phyloP scores from a whole-genome alignment of 2,113 vertebrate species.

The Amblyornis subalaris region DNA sequence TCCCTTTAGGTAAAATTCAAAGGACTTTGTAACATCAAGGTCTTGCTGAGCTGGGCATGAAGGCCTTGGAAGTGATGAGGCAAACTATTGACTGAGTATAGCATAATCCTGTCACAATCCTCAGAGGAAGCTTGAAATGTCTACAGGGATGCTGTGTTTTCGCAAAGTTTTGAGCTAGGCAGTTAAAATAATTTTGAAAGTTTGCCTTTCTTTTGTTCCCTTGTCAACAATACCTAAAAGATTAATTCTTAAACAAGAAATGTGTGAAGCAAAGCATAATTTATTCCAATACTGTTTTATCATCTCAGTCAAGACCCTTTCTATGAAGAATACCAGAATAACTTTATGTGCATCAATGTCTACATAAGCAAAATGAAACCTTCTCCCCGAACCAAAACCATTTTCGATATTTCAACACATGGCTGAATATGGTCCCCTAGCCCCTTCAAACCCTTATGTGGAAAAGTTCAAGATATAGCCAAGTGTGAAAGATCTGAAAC shows the following conservation, averaged over 20 bases:
- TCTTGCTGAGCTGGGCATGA: not conserved
- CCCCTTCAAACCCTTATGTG: not conserved
- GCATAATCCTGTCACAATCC: not conserved
- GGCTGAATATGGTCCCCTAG: not conserved
- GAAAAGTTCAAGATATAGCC: not conserved
- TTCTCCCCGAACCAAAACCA: not conserved
- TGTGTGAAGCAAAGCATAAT: not conserved
- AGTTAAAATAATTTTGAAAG: not conserved
- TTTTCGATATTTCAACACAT: not conserved
- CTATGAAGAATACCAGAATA: not conserved
- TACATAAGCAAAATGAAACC: not conserved
- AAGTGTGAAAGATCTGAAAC: not conserved
- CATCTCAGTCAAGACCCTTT: not conserved
- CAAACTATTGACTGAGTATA: not conserved
- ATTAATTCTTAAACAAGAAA: not conserved
- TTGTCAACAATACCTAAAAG: not conserved
- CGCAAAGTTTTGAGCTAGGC: not conserved
- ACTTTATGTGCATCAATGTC: not conserved
- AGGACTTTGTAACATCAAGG: slow-evolving; percentile 39
- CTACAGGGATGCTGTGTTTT: not conserved
- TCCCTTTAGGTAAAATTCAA: slow-evolving; percentile 58
- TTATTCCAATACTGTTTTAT: not conserved
- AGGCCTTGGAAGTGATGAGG: slow-evolving; percentile 18
- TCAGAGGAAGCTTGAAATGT: not conserved
- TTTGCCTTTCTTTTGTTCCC: not conserved